phyloP scores from a whole-genome alignment of 2,113 vertebrate genomes.

The Indicator indicator region DNA sequence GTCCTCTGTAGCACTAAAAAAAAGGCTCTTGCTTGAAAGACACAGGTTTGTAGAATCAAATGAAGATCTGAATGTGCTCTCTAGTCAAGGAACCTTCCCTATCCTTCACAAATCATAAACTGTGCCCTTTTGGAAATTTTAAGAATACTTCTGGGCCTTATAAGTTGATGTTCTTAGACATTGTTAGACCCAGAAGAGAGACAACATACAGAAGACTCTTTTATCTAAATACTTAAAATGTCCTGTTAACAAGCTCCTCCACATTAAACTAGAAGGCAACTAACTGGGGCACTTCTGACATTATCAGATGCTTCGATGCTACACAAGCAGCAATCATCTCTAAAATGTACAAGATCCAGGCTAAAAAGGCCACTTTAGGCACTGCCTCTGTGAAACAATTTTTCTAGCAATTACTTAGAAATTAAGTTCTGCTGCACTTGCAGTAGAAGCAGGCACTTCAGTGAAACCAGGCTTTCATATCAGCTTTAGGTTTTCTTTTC shows the following conservation, averaged over 20 bases:
- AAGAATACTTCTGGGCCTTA: neutral
- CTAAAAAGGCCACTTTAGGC: neutral
- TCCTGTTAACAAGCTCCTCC: neutral
- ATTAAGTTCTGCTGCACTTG: neutral
- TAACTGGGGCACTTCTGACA: neutral
- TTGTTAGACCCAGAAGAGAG: neutral
- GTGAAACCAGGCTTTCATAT: neutral
- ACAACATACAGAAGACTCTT: neutral
- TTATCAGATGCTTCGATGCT: neutral
- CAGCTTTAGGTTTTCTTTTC: neutral
- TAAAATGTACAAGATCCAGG: neutral
- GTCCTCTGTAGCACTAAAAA: neutral
- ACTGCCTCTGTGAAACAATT: neutral
- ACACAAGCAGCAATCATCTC: neutral
- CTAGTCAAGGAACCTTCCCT: neutral
- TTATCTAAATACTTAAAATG: constrained; percentile 1
- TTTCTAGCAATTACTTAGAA: constrained; percentile 2
- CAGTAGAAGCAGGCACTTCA: neutral
- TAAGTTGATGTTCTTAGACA: neutral
- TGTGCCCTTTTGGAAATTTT: constrained; percentile 1
- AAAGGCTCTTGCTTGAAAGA: neutral
- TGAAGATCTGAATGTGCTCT: neutral
- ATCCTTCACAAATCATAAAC: neutral
- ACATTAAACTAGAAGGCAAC: neutral
- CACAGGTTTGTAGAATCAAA: neutral